Evolutionary conservation across 2,113 vertebrate genomes (phyloP).

Genomic region (Isichthys henryi): DNA sequence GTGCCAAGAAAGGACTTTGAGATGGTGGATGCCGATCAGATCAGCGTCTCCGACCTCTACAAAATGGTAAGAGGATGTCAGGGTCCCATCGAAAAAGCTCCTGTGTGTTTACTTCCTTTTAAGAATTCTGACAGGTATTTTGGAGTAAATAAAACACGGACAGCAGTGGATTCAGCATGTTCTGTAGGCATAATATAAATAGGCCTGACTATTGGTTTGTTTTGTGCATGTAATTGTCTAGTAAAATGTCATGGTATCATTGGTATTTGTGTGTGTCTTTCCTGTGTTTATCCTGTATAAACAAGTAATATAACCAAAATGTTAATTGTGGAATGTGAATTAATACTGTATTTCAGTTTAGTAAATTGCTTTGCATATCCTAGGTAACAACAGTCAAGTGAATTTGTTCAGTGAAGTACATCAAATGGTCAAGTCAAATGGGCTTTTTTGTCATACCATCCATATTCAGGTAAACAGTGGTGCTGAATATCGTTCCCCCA

Average conservation of each 20-base stretch:
- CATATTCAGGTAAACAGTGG: neutral
- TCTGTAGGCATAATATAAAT: neutral
- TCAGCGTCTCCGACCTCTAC: conserved; percentile 94
- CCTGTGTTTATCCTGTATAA: neutral
- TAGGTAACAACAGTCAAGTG: neutral
- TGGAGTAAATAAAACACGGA: neutral
- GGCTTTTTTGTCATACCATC: neutral
- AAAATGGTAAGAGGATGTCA: conserved; percentile 79
- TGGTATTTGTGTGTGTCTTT: neutral
- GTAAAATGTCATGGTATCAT: neutral
- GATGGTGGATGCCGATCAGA: conserved; percentile 91
- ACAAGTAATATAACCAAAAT: neutral
- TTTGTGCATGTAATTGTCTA: neutral
- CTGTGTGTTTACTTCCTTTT: neutral
- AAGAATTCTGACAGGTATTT: neutral
- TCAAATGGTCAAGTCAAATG: neutral
- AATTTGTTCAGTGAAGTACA: neutral
- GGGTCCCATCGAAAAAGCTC: neutral
- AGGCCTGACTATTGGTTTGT: neutral
- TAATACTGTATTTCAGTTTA: neutral
- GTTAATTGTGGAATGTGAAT: neutral
- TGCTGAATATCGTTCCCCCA: neutral
- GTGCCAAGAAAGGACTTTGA: conserved; percentile 96
- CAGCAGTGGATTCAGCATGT: neutral
- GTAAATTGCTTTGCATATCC: neutral